These are phyloP conservation scores for Danio jaintianensis DNA, from an alignment of 2,797 vertebrate genomes.

Conservation along the genomic window DNA sequence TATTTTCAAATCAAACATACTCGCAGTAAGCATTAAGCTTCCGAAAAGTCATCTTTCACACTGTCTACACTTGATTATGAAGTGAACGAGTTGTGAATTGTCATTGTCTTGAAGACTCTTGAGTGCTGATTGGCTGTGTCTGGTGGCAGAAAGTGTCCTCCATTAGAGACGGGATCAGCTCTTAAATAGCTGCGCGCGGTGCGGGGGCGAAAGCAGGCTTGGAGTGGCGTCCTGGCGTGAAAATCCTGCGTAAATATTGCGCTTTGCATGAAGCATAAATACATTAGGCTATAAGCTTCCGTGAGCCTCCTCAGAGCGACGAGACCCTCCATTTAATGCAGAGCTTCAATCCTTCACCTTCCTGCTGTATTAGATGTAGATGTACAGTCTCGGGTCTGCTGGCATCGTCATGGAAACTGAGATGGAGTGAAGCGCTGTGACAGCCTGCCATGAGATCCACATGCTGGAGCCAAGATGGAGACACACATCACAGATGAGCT, in stretches of 20 bases:
- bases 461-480: slow-evolving; percentile 46
- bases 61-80: background rate
- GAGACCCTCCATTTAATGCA: slow-evolving; percentile 49
- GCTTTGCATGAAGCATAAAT: slow-evolving; percentile 55
- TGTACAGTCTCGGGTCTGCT: slow-evolving; percentile 75
- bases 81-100: background rate
- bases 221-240: slow-evolving; percentile 31
- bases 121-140: background rate
- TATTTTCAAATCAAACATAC: too few relatives aligned
- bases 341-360: slow-evolving; percentile 32
- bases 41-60: background rate
- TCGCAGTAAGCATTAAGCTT: too few relatives aligned
- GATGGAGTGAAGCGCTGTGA: slow-evolving; percentile 38
- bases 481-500: slow-evolving; percentile 55
- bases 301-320: slow-evolving; percentile 46
- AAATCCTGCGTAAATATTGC: slow-evolving; percentile 52
- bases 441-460: slow-evolving; percentile 57
- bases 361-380: slow-evolving; percentile 67
- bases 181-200: slow-evolving; percentile 30
- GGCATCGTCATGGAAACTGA: slow-evolving; percentile 83
- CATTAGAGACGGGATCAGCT: slow-evolving; percentile 30
- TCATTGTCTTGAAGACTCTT: background rate
- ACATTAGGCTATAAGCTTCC: slow-evolving; percentile 51
- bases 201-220: slow-evolving; percentile 36
- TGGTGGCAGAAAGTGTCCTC: slow-evolving; percentile 28